phyloP scores from a whole-genome alignment of 2,113 vertebrate genomes.

The Eptesicus fuscus region DNA sequence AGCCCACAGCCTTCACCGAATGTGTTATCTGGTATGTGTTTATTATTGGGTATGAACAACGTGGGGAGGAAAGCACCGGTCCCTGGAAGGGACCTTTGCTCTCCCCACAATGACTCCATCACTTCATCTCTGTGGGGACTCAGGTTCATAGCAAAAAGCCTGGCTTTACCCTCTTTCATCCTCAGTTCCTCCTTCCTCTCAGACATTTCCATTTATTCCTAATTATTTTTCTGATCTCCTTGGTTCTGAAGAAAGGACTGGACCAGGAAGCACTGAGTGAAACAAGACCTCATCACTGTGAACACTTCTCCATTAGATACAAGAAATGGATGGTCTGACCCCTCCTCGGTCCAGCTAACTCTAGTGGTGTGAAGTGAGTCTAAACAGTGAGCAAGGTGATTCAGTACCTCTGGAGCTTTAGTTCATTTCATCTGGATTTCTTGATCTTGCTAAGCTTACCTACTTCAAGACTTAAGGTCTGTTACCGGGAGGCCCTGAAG shows the following conservation, averaged over 20 bases:
- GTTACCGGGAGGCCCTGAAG: neutral
- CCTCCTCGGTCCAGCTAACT: neutral
- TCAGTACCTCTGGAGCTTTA: neutral
- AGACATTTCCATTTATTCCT: neutral
- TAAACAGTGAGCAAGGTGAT: neutral
- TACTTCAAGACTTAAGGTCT: neutral
- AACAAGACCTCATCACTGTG: neutral
- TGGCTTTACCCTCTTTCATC: neutral
- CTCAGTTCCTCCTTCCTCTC: neutral
- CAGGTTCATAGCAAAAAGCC: neutral
- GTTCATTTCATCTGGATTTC: neutral
- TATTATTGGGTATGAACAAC: neutral
- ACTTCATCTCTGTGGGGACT: neutral
- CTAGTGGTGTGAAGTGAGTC: neutral
- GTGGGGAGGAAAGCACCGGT: neutral
- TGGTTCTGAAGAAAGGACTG: neutral
- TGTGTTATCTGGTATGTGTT: constrained; percentile 59
- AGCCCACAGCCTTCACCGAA: constrained; percentile 11
- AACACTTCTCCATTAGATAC: neutral
- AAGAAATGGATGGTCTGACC: neutral
- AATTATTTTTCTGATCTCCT: neutral
- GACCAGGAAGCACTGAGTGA: neutral
- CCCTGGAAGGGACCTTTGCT: neutral
- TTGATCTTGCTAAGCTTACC: neutral
- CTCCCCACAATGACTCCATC: neutral